Evolutionary conservation across 2,113 vertebrate species (phyloP).

Genomic region (Cichladusa arquata): DNA sequence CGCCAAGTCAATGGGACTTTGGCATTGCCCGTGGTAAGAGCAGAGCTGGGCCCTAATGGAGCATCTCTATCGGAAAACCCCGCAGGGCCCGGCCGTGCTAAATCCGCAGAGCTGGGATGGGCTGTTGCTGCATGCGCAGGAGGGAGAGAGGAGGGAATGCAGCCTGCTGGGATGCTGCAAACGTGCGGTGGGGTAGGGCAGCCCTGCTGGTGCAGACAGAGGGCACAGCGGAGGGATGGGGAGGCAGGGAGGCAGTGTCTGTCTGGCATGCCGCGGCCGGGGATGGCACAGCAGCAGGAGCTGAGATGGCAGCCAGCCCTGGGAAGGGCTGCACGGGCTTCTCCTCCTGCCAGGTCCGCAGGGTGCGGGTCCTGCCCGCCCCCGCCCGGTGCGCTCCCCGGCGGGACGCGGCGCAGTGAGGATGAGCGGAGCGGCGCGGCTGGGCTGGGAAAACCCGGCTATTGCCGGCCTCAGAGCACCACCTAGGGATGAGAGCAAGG

Average conservation of each 20-base stretch:
- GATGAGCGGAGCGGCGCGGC: fast-evolving
- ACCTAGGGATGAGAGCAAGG: conserved; percentile 43
- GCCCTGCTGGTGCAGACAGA: not conserved
- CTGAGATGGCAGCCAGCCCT: not conserved
- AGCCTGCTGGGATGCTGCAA: not conserved
- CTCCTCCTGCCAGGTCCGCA: not conserved
- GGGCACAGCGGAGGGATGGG: not conserved
- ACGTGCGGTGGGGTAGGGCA: fast-evolving
- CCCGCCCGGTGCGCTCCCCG: fast-evolving
- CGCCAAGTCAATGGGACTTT: not conserved
- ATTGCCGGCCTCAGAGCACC: conserved; percentile 47
- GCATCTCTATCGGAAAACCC: conserved; percentile 11
- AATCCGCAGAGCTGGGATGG: not conserved
- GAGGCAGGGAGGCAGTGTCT: no score
- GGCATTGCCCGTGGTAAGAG: not conserved
- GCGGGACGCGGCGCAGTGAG: not conserved
- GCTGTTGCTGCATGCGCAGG: not conserved
- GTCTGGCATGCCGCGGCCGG: fast-evolving
- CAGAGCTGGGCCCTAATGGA: conserved; percentile 50
- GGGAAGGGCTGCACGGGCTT: not conserved
- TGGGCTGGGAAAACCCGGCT: not conserved
- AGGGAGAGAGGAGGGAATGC: not conserved
- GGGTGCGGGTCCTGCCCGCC: not conserved
- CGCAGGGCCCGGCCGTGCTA: not conserved
- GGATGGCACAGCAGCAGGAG: not conserved